Percentiles rank a stretch among this genome's conserved stretches.
These are phyloP conservation scores for Meloidogyne chitwoodi DNA, from an alignment of 1,140 invertebrate species.

Conservation along the genomic window DNA sequence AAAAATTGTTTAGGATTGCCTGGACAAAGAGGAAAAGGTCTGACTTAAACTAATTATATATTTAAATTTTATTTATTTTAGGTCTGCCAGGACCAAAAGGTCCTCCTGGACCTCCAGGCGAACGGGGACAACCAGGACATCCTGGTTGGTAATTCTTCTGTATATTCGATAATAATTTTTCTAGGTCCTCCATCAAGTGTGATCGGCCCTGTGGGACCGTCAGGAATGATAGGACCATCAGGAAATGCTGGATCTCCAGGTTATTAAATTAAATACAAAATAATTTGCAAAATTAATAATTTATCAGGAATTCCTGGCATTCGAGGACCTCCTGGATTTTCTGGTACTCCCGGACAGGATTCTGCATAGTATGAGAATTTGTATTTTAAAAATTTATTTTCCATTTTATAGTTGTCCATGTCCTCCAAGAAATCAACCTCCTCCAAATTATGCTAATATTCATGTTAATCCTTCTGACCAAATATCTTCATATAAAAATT, in stretches of 20 bases:
- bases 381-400: not conserved
- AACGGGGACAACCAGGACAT: not conserved
- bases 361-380: not conserved
- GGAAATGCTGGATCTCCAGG: conserved; percentile 5
- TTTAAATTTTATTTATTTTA: not conserved
- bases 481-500: not conserved
- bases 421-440: not conserved
- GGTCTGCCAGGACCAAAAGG: not conserved
- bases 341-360: not conserved
- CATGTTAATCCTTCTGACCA: not conserved
- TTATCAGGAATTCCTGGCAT: not conserved
- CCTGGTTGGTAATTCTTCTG: not conserved
- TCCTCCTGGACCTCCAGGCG: not conserved
- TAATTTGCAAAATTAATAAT: not conserved
- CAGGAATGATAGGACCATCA: not conserved
- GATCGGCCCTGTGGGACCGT: not conserved
- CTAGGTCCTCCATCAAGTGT: not conserved
- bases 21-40: not conserved
- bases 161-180: not conserved
- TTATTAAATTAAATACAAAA: not conserved
- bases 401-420: not conserved
- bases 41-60: not conserved
- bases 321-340: not conserved
- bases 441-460: not conserved
- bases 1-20: not conserved